Evolutionary conservation across 1,140 invertebrate species (phyloP).

Genomic region (Zophobas atratus): DNA sequence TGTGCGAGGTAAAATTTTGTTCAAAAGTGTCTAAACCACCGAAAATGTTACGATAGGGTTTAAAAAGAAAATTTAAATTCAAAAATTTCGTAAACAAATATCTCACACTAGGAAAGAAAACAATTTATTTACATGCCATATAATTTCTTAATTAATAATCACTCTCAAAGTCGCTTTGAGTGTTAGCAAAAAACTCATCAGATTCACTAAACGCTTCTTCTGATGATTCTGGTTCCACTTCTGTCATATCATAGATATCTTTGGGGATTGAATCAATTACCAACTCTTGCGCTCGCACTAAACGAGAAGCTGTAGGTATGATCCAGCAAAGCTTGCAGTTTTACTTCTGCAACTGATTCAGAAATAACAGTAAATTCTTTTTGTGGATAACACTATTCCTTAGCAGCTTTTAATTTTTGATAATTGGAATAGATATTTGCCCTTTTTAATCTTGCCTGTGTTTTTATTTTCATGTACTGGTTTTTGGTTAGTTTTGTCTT

Average conservation of each 20-base stretch:
- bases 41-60: too few relatives aligned
- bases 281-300: constrained; percentile 8
- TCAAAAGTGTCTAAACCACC: too few relatives aligned
- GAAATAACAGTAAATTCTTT: constrained; percentile 20
- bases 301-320: constrained; percentile 44
- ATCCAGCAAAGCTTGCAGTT: constrained; percentile 54
- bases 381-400: constrained; percentile 36
- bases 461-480: constrained; percentile 22
- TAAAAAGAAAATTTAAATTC: too few relatives aligned
- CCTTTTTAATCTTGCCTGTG: not conserved
- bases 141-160: too few relatives aligned
- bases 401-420: constrained; percentile 13
- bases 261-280: constrained; percentile 11
- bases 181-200: too few relatives aligned
- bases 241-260: not conserved
- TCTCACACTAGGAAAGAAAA: too few relatives aligned
- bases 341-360: constrained; percentile 51
- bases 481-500: constrained; percentile 19
- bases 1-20: too few relatives aligned
- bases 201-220: too few relatives aligned
- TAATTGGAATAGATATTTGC: constrained; percentile 22
- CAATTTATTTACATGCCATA: too few relatives aligned
- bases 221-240: too few relatives aligned
- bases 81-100: too few relatives aligned
- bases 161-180: too few relatives aligned